Evolutionary conservation across 2,888 invertebrate species (phyloP), one percentile per base, ranked within the genome.

Genomic region (Pachymerium ferrugineum): DNA sequence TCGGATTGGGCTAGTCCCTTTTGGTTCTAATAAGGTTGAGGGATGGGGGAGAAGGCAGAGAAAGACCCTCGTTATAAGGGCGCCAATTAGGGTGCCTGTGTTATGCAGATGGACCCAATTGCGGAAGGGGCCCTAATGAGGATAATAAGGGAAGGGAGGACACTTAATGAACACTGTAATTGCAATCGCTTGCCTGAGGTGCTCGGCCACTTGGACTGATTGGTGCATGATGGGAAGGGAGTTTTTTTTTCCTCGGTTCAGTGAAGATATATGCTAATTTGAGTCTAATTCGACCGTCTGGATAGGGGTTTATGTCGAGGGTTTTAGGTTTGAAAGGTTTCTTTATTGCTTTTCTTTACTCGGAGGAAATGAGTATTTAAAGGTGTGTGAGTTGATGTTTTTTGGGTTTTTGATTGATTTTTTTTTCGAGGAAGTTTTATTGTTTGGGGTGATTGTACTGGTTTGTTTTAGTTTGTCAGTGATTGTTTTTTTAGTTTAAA

Each of bases 71-170:
- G 38, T 47, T 35, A 47, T 42, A 72, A 47, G 6, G 54, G 33
- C 62, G 47, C 72, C 72, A 72, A 72, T 72, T 72, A 72, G 72
- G 72, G 54, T 62, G 62, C 54, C 72, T 54, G 30, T 72, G 72
- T 72, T 72, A 72, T 72, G 72, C 72, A 72, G 72, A 72, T 72
- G 38, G 72, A 47, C 28, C 72, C 72, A 72, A 72, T 72, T 72
- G 72, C 72, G 72, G 72, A 72, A 72, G 54, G 72, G 72, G 16
- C 72, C 72, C 54, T 72, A 72, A 72, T 72, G 72, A 72, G 72
- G 54, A 72, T 72, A 72, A 72, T 72, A 72, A 72, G 35, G 31
- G 72, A 30, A 72, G 72, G 72, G 72, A 72, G 72, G 62, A 62
- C 62, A 42, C 28, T 72, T 72, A 72, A 72, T 72, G 72, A 72